Base-by-base conservation (phyloP, 2,888 invertebrate species). In the Cephus spinipes region DNA sequence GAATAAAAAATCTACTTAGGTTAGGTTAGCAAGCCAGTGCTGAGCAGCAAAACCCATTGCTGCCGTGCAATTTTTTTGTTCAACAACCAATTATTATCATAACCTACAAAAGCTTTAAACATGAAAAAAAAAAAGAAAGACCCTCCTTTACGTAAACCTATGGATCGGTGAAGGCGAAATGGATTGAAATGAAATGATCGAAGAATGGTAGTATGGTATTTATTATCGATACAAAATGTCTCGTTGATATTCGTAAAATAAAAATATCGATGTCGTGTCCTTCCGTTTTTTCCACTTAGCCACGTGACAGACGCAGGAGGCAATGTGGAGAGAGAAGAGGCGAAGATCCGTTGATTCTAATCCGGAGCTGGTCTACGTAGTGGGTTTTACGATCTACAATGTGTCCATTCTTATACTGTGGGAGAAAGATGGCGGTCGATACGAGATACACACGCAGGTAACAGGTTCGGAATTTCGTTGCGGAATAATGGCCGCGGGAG, bases 401-500 rank as follows among this genome's bases (percentile, higher is more conserved):
- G 3, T 40, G 4, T 36, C 36, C 40, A 40, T 40, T 40, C 15
- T 40, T 40, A 40, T 55, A 55, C 23, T 55, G 55, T 55, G 55
- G 23, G 55, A 23, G 55, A 55, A 55, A 55, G 15, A 55, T 23
- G 55, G 23, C 55, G 55, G 12, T 23, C 55, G 55, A 55, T 55
- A 55, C 55, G 55, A 55, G 2, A 55, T 55, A 55, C 9, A 55
- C 55, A 55, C 55, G 23, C 55, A 23, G 55, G 55, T 55, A 55
- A 55, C 55, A 55, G 55, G 55, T 55, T 55, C 55, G 55, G 40
- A 9, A 23, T 6, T 74, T 74, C 23, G 35, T 74, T 74, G 35
- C 74, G 31, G 15, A 31, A 76, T 76, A n/a, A 55, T 55, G 55
- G 23, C 55, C 55, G 55, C 55, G 55, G 23, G 55, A 55, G 55